Conservation (phyloP, 2,888 invertebrate species). For the Morinoia aosen region DNA sequence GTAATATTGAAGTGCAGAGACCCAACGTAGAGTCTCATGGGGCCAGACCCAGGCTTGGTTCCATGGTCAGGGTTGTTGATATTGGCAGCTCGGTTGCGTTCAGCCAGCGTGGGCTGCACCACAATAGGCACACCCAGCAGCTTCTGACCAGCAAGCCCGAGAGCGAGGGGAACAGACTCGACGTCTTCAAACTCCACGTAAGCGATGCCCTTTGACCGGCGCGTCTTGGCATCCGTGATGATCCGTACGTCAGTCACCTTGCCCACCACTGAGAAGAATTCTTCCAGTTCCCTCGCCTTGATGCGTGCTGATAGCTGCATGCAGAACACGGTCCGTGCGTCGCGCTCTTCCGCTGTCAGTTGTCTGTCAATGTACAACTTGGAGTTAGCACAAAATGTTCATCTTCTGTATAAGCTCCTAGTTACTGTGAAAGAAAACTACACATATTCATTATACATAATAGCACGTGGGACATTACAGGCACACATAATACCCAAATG, state of each 20-base stretch:
- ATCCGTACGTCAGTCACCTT: constrained; percentile 96
- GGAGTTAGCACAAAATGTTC: no score
- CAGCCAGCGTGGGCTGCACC: constrained; percentile 92
- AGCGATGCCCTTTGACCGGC: constrained; percentile 99
- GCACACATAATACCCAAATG: not conserved
- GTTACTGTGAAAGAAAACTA: no score
- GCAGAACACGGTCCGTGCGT: constrained; percentile 98
- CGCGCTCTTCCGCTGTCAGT: constrained; percentile 95
- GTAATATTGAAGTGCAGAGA: constrained; percentile 98
- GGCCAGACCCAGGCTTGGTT: constrained; percentile 40
- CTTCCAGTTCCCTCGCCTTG: constrained; percentile 93
- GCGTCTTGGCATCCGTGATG: constrained; percentile 98
- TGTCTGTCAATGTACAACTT: constrained; percentile 73
- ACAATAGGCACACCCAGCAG: constrained; percentile 96
- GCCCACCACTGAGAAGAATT: constrained; percentile 98
- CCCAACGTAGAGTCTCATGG: constrained; percentile 94
- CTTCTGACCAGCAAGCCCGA: constrained; percentile 96
- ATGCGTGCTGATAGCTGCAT: constrained; percentile 98
- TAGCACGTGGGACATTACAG: no score
- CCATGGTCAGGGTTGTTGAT: constrained; percentile 42
- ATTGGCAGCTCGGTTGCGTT: constrained; percentile 66
- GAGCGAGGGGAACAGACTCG: constrained; percentile 94
- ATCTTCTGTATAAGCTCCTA: no score
- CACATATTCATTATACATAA: no score
- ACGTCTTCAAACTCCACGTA: constrained; percentile 99